A percentile compares a stretch with the other conserved stretches of the same genome.
These are phyloP conservation scores for Sympetrum striolatum DNA, from an alignment of 2,888 invertebrate genomes.

Conservation along the genomic window DNA sequence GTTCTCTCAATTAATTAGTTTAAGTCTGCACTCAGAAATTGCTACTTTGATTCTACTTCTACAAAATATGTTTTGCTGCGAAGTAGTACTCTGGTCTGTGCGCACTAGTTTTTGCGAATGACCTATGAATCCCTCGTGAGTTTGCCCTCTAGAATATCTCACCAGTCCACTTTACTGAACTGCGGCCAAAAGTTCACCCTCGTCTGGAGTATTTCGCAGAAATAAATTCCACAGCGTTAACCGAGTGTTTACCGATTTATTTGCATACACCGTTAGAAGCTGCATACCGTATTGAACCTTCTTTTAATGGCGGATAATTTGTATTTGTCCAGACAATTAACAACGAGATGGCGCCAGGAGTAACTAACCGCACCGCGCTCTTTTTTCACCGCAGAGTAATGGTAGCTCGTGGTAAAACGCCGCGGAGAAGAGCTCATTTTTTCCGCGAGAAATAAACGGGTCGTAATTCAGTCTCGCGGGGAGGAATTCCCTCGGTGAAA, in stretches of 20 bases:
- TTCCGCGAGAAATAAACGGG: neutral
- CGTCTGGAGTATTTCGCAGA: neutral
- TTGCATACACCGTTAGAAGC: neutral
- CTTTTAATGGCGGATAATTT: neutral
- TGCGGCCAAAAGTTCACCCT: neutral
- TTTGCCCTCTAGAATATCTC: no score
- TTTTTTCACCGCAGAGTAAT: neutral
- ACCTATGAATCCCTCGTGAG: no score
- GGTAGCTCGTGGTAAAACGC: neutral
- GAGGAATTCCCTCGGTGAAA: neutral
- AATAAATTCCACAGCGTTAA: neutral
- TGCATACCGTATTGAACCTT: neutral
- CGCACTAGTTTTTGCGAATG: no score
- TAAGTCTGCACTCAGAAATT: no score
- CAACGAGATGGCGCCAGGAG: neutral
- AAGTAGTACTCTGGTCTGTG: no score
- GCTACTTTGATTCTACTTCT: no score
- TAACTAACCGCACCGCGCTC: neutral
- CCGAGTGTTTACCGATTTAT: neutral
- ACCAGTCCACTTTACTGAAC: no score
- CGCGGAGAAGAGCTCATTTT: neutral
- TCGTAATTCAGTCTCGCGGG: neutral
- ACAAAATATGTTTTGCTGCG: no score
- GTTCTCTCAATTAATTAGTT: no score
- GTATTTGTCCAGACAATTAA: neutral